Conservation (phyloP, 1,140 invertebrate species). For the Sminthurides bifidus region DNA sequence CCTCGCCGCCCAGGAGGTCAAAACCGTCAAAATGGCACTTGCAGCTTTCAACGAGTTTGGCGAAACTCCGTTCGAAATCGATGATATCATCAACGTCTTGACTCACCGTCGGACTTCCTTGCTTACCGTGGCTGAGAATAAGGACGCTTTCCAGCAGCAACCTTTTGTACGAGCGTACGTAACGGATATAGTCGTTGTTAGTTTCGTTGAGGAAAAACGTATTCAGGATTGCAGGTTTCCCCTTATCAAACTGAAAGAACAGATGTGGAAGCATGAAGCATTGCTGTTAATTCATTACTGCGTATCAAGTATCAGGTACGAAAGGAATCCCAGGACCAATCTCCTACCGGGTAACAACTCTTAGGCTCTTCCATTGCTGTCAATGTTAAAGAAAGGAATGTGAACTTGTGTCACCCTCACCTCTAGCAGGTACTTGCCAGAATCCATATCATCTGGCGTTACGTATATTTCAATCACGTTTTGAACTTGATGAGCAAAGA, state of each 20-base stretch:
- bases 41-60: slow-evolving; percentile 30
- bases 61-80: slow-evolving; percentile 42
- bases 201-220: slow-evolving; percentile 37
- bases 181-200: slow-evolving; percentile 35
- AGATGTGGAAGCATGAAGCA: no score
- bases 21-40: slow-evolving; percentile 35
- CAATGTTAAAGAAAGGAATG: slow-evolving; percentile 1
- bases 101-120: slow-evolving; percentile 34
- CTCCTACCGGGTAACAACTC: neutral
- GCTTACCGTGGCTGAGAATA: slow-evolving; percentile 38
- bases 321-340: no score
- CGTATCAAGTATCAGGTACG: no score
- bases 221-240: slow-evolving; percentile 36
- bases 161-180: slow-evolving; percentile 36
- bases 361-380: neutral
- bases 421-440: slow-evolving; percentile 40
- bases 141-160: slow-evolving; percentile 37
- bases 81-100: slow-evolving; percentile 42
- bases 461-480: slow-evolving; percentile 43
- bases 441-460: slow-evolving; percentile 43
- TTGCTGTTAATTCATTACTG: no score
- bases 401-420: slow-evolving; percentile 33
- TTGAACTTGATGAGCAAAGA: slow-evolving; percentile 43
- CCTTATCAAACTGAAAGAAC: slow-evolving; percentile 36
- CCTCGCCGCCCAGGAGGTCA: slow-evolving; percentile 35